Evolutionary conservation across 2,797 vertebrate species (phyloP).

Genomic region (Centroberyx gerrardi): DNA sequence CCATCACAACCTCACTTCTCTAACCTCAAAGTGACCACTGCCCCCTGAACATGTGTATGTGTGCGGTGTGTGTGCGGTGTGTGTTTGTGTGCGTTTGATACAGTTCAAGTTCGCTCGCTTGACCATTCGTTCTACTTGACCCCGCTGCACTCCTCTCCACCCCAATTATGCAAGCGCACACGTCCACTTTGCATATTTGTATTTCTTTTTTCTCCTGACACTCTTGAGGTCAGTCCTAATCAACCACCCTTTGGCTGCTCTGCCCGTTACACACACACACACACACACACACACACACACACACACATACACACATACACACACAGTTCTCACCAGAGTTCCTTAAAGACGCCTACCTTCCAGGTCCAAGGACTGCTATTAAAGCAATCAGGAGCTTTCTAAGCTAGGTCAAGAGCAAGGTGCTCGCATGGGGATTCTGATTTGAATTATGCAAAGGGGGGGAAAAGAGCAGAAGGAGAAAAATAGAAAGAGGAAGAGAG

Average conservation of each 20-base stretch:
- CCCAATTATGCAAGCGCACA: slow-evolving; percentile 79
- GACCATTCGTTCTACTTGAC: slow-evolving; percentile 79
- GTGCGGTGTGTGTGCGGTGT: slow-evolving; percentile 45
- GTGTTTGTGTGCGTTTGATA: slow-evolving; percentile 58
- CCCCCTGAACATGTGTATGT: slow-evolving; percentile 53
- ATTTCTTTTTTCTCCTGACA: slow-evolving; percentile 73
- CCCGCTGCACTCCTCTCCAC: slow-evolving; percentile 64
- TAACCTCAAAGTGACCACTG: slow-evolving; percentile 58
- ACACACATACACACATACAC: slow-evolving; percentile 34
- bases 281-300: slow-evolving; percentile 52
- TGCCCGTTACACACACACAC: slow-evolving; percentile 1
- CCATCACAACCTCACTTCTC: slow-evolving; percentile 44
- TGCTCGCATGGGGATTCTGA: slow-evolving; percentile 80
- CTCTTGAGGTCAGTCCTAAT: slow-evolving; percentile 82
- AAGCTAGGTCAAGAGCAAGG: slow-evolving; percentile 80
- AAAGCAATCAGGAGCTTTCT: slow-evolving; percentile 87
- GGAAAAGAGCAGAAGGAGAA: slow-evolving; percentile 58
- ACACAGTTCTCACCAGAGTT: slow-evolving; percentile 67
- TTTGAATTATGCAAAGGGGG: slow-evolving; percentile 80
- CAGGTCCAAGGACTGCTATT: slow-evolving; percentile 83
- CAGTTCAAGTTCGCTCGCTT: slow-evolving; percentile 54
- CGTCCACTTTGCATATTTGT: slow-evolving; percentile 77
- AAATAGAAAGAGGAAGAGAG: slow-evolving; percentile 55
- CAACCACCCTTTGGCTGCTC: slow-evolving; percentile 74
- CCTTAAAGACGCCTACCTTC: slow-evolving; percentile 81